These are phyloP conservation scores for Oryzias woworae DNA, from an alignment of 2,113 vertebrate genomes.

Conservation along the genomic window DNA sequence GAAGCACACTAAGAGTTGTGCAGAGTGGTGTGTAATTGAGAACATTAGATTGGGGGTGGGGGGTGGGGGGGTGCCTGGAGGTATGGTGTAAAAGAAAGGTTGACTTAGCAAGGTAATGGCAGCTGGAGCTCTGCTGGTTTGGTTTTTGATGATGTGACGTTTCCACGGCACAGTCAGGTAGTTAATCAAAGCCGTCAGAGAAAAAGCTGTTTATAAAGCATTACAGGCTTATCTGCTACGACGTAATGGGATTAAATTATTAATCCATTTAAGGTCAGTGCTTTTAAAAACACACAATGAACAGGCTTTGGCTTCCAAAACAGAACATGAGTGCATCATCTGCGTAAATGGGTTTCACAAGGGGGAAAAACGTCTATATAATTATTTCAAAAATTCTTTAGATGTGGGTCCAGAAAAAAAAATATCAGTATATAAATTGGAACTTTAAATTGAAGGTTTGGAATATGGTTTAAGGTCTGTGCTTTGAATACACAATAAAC, in stretches of 20 bases:
- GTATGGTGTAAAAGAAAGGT: conserved; percentile 30
- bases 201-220: conserved; percentile 48
- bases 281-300: neutral
- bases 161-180: conserved; percentile 36
- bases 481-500: too few species aligned
- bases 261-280: conserved; percentile 45
- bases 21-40: conserved; percentile 60
- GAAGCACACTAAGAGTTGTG: conserved; percentile 35
- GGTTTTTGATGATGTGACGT: conserved; percentile 56
- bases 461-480: too few species aligned
- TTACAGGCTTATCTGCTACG: conserved; percentile 23
- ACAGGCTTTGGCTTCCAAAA: neutral
- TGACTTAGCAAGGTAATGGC: conserved; percentile 39
- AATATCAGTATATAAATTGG: too few species aligned
- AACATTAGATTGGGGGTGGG: conserved; percentile 27
- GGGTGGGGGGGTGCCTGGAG: conserved; percentile 25
- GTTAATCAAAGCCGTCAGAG: conserved; percentile 63
- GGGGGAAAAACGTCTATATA: too few species aligned
- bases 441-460: too few species aligned
- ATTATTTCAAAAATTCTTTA: too few species aligned
- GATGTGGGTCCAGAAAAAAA: too few species aligned
- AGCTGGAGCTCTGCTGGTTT: conserved; percentile 10
- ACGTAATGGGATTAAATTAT: conserved; percentile 45
- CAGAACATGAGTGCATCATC: neutral
- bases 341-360: too few species aligned